Percentiles rank a stretch among this genome's conserved stretches.
Conservation (phyloP, 2,797 vertebrate species). For the Oceanodroma leucorhoa region DNA sequence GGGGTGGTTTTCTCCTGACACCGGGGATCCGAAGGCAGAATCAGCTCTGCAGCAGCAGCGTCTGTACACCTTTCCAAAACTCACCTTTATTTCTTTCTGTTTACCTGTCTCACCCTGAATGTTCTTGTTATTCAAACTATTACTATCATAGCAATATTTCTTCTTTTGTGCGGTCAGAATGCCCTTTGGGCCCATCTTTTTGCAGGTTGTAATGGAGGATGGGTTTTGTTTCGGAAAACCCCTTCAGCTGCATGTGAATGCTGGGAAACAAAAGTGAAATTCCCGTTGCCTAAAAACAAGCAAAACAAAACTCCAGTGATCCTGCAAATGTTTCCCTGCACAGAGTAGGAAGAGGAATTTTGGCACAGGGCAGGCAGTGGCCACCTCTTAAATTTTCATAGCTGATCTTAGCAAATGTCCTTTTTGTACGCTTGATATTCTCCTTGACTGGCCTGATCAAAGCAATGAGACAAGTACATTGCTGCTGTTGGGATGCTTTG, state of each 20-base stretch:
- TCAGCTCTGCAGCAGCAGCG: neutral
- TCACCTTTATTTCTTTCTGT: neutral
- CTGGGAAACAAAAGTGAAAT: neutral
- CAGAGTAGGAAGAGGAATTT: neutral
- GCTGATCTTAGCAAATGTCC: neutral
- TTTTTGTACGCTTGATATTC: neutral
- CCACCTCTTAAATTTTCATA: neutral
- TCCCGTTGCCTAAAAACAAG: neutral
- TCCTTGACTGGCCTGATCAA: neutral
- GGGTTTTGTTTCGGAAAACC: slow-evolving; percentile 6
- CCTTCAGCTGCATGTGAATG: neutral
- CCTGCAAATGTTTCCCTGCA: neutral
- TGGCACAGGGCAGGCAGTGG: neutral
- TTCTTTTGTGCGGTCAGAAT: neutral
- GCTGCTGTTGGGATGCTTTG: neutral
- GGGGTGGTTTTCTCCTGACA: neutral
- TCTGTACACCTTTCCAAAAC: neutral
- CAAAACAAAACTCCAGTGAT: neutral
- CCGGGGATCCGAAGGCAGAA: fast-evolving
- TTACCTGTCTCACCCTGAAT: neutral
- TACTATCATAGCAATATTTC: neutral
- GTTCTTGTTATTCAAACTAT: neutral
- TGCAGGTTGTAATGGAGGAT: neutral
- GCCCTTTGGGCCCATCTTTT: neutral
- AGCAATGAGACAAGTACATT: neutral